phyloP scores from a whole-genome alignment of 2,797 vertebrate genomes.

The Centroberyx gerrardi region DNA sequence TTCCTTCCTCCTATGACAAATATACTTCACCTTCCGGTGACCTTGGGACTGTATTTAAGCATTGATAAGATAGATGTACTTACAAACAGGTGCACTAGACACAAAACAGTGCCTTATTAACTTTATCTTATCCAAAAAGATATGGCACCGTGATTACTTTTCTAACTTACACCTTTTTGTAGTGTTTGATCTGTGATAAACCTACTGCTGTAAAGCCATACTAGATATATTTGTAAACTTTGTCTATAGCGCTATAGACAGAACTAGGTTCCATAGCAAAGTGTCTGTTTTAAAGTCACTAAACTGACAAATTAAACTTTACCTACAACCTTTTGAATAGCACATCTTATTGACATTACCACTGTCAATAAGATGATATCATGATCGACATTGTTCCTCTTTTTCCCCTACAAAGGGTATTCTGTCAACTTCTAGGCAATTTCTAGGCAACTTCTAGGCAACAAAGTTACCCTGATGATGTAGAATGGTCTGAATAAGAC shows the following conservation, averaged over 20 bases:
- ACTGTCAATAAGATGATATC: neutral
- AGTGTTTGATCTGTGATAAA: neutral
- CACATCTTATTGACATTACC: neutral
- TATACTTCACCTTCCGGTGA: neutral
- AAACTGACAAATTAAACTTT: neutral
- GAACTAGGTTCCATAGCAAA: neutral
- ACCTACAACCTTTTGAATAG: neutral
- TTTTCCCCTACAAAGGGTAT: slow-evolving; percentile 4
- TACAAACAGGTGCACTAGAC: neutral
- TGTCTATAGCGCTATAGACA: neutral
- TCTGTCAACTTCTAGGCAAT: slow-evolving; percentile 2
- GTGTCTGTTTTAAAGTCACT: neutral
- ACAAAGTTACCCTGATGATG: slow-evolving; percentile 16
- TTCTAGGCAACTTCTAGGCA: neutral
- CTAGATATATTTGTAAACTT: neutral
- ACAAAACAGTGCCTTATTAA: neutral
- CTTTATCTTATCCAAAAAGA: neutral
- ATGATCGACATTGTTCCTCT: no score
- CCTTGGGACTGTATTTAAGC: neutral
- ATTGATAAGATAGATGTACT: neutral
- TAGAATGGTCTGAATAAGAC: slow-evolving; percentile 28
- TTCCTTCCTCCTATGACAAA: neutral
- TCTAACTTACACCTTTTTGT: neutral
- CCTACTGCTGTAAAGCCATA: neutral
- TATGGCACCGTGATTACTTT: neutral